A percentile compares a stretch with the other conserved stretches of the same genome.
Evolutionary conservation across 2,797 vertebrate genomes (phyloP).

Genomic region (Danio tinwini): DNA sequence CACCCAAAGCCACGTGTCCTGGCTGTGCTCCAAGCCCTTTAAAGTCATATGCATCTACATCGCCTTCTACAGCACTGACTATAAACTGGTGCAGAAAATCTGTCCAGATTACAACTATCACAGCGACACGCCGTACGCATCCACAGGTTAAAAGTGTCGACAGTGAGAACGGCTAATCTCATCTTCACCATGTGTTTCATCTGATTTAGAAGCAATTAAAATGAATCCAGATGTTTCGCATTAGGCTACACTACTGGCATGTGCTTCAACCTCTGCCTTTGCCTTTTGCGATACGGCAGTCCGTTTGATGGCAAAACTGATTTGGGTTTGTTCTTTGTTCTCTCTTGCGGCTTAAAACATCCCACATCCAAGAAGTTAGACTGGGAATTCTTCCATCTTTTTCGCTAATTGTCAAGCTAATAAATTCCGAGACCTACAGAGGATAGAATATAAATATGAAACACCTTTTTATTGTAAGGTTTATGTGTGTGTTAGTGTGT

Average conservation of each 20-base stretch:
- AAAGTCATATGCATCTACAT: constrained; percentile 99
- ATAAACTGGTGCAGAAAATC: constrained; percentile 99
- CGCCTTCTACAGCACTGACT: constrained; percentile 97
- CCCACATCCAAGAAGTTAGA: neutral
- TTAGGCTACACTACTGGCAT: constrained; percentile 70
- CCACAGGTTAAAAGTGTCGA: constrained; percentile 86
- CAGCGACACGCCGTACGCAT: constrained; percentile 96
- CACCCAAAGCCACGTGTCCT: constrained; percentile 98
- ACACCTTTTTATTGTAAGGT: constrained; percentile 22
- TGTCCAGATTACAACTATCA: constrained; percentile 99
- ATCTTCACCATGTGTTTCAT: constrained; percentile 69
- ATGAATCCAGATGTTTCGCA: constrained; percentile 77
- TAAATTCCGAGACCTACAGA: neutral
- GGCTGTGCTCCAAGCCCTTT: constrained; percentile 98
- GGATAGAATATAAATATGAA: neutral
- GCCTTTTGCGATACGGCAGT: constrained; percentile 8
- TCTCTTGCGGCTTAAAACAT: neutral
- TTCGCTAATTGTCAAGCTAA: neutral
- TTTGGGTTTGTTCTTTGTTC: neutral
- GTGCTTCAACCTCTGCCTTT: constrained; percentile 58
- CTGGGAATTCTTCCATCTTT: neutral
- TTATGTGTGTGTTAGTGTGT: constrained; percentile 36
- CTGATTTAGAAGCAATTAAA: constrained; percentile 72
- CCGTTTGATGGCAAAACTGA: constrained; percentile 8
- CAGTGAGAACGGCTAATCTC: constrained; percentile 54